Evolutionary conservation across 92 coral and sea anemone genomes (phyloP).

Genomic region (Diadumene lineata): DNA sequence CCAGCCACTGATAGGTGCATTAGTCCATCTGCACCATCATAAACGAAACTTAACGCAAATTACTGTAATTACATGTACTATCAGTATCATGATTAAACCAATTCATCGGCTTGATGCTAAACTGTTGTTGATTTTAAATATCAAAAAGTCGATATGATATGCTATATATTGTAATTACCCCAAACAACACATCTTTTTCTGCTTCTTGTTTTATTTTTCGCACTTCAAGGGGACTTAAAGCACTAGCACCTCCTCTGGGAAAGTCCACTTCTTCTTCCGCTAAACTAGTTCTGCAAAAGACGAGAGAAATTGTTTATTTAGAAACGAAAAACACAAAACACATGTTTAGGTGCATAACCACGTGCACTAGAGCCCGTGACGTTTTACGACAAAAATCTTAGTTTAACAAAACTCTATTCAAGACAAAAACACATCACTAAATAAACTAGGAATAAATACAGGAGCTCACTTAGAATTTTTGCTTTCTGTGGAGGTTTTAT

Average conservation of each 20-base stretch:
- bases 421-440: not conserved
- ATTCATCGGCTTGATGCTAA: too few species aligned
- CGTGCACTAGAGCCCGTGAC: not conserved
- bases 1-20: too few species aligned
- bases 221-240: conserved; percentile 88
- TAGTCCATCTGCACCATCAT: too few species aligned
- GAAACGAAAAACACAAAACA: not conserved
- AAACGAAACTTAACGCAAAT: too few species aligned
- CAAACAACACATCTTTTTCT: conserved; percentile 90
- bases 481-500: conserved; percentile 5
- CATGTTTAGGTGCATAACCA: not conserved
- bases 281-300: conserved; percentile 8
- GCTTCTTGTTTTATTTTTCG: conserved; percentile 85
- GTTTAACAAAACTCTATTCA: not conserved
- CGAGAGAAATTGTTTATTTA: not conserved
- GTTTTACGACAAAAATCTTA: not conserved
- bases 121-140: too few species aligned
- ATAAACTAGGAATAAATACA: not conserved
- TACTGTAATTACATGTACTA: too few species aligned
- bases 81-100: too few species aligned
- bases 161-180: conserved; percentile 42
- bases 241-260: conserved; percentile 90
- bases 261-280: conserved; percentile 70
- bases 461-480: conserved; percentile 27
- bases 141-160: not conserved